Percentiles rank a stretch among this genome's conserved stretches.
These are phyloP conservation scores for Chloroclysta siterata DNA, from an alignment of 2,888 invertebrate genomes.

Conservation along the genomic window DNA sequence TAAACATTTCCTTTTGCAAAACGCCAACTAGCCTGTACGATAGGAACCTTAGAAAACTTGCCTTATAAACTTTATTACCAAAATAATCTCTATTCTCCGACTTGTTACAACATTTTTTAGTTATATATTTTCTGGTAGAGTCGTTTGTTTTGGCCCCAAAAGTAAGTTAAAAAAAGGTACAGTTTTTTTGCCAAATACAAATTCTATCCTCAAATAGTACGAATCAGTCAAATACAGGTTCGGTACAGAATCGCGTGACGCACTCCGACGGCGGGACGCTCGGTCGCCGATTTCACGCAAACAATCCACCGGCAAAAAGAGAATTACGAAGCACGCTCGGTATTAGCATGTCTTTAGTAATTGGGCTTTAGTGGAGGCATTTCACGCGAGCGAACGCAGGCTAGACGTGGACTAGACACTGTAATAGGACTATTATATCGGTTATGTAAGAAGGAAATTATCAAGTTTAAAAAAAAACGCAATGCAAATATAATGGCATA, in stretches of 20 bases:
- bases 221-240: constrained; percentile 5
- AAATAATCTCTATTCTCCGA: too few species aligned
- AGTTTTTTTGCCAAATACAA: not conserved
- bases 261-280: not conserved
- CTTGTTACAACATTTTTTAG: too few species aligned
- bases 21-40: too few species aligned
- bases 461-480: too few species aligned
- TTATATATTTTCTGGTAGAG: too few species aligned
- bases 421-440: not conserved
- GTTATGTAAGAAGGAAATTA: too few species aligned
- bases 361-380: constrained; percentile 1
- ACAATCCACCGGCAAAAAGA: constrained; percentile 26
- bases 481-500: too few species aligned
- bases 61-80: too few species aligned
- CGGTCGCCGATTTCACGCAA: constrained; percentile 26
- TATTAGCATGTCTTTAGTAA: constrained; percentile 17
- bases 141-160: too few species aligned
- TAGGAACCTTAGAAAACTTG: too few species aligned
- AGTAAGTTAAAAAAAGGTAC: too few species aligned
- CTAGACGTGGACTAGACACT: constrained; percentile 21
- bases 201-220: not conserved
- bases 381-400: constrained; percentile 10
- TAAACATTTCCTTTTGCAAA: too few species aligned
- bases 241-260: constrained; percentile 13
- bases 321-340: constrained; percentile 11